phyloP scores from a whole-genome alignment of 2,888 invertebrate species.

The Dexiosoma caninum region DNA sequence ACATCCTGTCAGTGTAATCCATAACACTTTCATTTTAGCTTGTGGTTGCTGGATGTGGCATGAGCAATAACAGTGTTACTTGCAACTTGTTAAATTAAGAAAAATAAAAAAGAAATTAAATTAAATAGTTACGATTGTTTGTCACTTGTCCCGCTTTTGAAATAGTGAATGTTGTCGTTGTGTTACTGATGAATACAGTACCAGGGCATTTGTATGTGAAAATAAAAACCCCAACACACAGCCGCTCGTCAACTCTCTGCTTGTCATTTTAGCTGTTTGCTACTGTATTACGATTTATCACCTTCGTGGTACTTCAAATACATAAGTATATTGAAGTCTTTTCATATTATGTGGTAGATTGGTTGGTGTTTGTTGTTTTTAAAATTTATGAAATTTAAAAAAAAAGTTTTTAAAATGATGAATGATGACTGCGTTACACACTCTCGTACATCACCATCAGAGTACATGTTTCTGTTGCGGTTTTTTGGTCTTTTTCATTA shows the following conservation, averaged over 20 bases:
- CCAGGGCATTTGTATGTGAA: slow-evolving; percentile 8
- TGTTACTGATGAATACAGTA: neutral
- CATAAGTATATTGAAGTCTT: neutral
- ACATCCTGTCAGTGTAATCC: neutral
- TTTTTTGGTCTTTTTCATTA: slow-evolving; percentile 11
- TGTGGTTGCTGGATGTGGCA: too few species aligned
- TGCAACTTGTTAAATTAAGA: too few species aligned
- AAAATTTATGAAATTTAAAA: slow-evolving; percentile 25
- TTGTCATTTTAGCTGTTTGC: slow-evolving; percentile 55
- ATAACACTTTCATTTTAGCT: too few species aligned
- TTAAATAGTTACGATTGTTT: slow-evolving; percentile 18
- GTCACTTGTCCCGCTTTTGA: slow-evolving; percentile 6
- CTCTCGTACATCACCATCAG: too few species aligned
- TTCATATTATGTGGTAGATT: neutral
- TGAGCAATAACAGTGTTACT: neutral
- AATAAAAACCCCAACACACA: slow-evolving; percentile 3
- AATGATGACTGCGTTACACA: slow-evolving; percentile 57
- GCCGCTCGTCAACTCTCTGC: slow-evolving; percentile 54
- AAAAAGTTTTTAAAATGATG: slow-evolving; percentile 51
- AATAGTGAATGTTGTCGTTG: neutral
- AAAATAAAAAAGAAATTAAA: neutral
- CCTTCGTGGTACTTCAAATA: slow-evolving; percentile 45
- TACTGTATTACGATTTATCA: slow-evolving; percentile 61
- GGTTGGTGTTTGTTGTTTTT: neutral
- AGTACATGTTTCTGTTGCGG: neutral